Evolutionary conservation across 2,888 invertebrate genomes (phyloP).

Genomic region (Chaetogeoica ovagalla): DNA sequence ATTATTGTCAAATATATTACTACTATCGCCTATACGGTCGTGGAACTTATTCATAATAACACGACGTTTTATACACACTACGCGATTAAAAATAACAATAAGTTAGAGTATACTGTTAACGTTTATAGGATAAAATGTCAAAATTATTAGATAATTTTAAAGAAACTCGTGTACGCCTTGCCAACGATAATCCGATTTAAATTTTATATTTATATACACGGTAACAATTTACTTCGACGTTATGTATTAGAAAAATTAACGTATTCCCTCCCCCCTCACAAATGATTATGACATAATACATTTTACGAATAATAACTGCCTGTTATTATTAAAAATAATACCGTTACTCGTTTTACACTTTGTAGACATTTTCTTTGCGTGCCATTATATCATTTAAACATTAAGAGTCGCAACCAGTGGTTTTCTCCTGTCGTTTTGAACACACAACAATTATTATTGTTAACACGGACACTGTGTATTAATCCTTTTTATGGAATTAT

Average conservation of each 20-base stretch:
- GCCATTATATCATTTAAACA: conserved; percentile 35
- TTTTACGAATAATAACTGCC: neutral
- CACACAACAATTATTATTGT: neutral
- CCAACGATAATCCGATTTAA: no score
- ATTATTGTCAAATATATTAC: no score
- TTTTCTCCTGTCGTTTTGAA: conserved; percentile 9
- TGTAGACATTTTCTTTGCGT: conserved; percentile 16
- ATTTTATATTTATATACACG: no score
- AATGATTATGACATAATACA: neutral
- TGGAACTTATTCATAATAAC: no score
- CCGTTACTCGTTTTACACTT: conserved; percentile 23
- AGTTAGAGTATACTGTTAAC: no score
- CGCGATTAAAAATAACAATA: no score
- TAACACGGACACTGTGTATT: neutral
- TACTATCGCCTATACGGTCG: no score
- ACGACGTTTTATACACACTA: no score
- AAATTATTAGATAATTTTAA: no score
- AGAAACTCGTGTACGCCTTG: no score
- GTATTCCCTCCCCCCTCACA: neutral
- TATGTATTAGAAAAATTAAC: neutral
- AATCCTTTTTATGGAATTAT: neutral
- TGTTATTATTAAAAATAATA: neutral
- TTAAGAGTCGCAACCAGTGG: conserved; percentile 44
- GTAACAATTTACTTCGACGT: no score
- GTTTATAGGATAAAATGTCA: no score